Conservation (phyloP, 2,888 invertebrate genomes). For the Sclerodermus sp. region DNA sequence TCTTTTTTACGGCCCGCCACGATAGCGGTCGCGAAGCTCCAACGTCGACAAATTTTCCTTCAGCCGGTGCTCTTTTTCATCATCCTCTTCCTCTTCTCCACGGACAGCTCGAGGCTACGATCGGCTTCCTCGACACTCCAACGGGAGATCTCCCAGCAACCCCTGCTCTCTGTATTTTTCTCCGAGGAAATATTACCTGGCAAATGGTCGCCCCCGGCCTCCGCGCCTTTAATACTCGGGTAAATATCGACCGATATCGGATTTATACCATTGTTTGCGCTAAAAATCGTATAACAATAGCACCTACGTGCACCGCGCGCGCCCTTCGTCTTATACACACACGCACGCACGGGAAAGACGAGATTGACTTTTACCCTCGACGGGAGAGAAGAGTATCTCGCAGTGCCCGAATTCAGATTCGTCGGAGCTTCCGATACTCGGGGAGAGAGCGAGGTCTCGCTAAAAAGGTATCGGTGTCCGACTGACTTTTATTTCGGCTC, state of each 20-base stretch:
- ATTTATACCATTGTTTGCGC: too few species aligned
- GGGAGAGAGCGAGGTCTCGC: too few species aligned
- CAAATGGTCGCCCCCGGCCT: background rate
- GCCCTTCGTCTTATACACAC: too few species aligned
- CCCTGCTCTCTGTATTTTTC: background rate
- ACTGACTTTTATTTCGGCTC: constrained; percentile 7
- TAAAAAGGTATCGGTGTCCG: too few species aligned
- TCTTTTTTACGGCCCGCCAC: constrained; percentile 28
- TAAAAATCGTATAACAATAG: too few species aligned
- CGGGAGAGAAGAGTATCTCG: too few species aligned
- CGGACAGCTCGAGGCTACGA: background rate
- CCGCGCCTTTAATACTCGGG: background rate
- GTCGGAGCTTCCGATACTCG: too few species aligned
- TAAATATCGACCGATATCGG: background rate
- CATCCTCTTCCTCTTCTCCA: background rate
- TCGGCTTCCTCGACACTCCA: background rate
- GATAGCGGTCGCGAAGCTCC: constrained; percentile 20
- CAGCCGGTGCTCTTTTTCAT: background rate
- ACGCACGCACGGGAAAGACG: too few species aligned
- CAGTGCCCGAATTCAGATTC: too few species aligned
- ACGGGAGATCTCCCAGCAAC: background rate
- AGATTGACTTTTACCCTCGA: too few species aligned
- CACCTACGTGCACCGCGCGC: too few species aligned
- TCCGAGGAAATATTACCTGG: background rate
- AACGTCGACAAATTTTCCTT: constrained; percentile 21